Base-by-base conservation (phyloP, 2,888 invertebrate genomes). In the Tetheella fluctuosa region DNA sequence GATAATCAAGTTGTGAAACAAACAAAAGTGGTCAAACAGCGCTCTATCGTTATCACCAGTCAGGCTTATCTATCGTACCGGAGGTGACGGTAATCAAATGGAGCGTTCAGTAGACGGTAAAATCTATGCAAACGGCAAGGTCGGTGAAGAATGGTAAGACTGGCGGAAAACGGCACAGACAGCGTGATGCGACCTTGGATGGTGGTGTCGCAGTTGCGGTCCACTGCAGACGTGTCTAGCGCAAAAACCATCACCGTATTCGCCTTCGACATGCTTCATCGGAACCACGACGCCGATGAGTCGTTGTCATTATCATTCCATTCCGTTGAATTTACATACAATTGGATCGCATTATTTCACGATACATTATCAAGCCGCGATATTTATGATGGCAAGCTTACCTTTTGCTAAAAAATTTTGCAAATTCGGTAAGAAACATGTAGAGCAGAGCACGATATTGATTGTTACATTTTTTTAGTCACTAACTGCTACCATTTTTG, bases 201-300 rank as follows among this genome's bases (percentile, higher is more conserved):
- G 73, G 85, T 81, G 81, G 81, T 76, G 83, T 84, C 76, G 83
- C 81, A 89, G 85, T 87, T 77, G 84, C 81, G 89, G 85, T 87
- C 77, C 80, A 79, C 75, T 76, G 83, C 81, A 77, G 83, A 74
- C 74, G 67, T 64, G 70, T 70, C 76, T 73, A 80, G 20, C 48
- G 48, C 81, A 86, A 88, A 87, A 88, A 88, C 83, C 64, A 80
- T 77, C 77, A 80, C 79, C 73, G 75, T 71, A 77, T 72, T 74
- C 1, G 73, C 77, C 80, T 83, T 81, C 80, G 84, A 77, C 71
- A 83, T 77, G 84, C 84, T 81, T 80, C 82, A 85, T 75, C 74
- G 76, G 70, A 72, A 69, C 59, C 60, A 68, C 63, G 28, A 56
- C 59, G 65, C 63, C 71, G 68, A n/a, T n/a, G 20, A 48, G 10